Evolutionary conservation across 2,888 invertebrate genomes (phyloP).

Genomic region (Melanargia galathea): DNA sequence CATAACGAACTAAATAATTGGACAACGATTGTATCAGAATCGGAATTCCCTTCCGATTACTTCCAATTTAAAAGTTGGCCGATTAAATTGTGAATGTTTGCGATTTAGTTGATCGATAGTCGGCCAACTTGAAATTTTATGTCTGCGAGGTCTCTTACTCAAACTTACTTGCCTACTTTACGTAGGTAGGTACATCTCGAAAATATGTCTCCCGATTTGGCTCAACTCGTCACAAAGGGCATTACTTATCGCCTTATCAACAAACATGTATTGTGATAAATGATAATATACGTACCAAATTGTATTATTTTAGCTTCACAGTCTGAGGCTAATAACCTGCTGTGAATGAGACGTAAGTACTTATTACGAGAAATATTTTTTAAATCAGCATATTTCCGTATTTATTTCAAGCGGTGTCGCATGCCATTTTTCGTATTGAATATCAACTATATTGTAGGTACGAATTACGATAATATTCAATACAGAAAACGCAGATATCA

Average conservation of each 20-base stretch:
- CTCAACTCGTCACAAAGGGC: neutral
- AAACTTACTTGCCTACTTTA: no score
- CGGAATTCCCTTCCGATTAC: no score
- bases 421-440: neutral
- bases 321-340: neutral
- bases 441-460: no score
- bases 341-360: neutral
- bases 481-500: no score
- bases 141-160: no score
- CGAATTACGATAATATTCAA: no score
- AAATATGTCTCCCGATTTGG: neutral
- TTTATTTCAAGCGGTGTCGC: neutral
- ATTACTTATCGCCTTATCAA: constrained; percentile 1
- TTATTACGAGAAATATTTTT: neutral
- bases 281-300: neutral
- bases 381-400: neutral
- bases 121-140: no score
- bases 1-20: no score
- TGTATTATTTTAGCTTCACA: neutral
- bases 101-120: no score
- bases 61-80: no score
- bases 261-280: neutral
- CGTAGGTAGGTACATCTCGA: neutral
- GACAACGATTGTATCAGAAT: no score
- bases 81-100: no score